Percentiles rank a stretch among this genome's conserved stretches.
Conservation (phyloP, 2,113 vertebrate genomes). For the Cochlearius cochlearius region DNA sequence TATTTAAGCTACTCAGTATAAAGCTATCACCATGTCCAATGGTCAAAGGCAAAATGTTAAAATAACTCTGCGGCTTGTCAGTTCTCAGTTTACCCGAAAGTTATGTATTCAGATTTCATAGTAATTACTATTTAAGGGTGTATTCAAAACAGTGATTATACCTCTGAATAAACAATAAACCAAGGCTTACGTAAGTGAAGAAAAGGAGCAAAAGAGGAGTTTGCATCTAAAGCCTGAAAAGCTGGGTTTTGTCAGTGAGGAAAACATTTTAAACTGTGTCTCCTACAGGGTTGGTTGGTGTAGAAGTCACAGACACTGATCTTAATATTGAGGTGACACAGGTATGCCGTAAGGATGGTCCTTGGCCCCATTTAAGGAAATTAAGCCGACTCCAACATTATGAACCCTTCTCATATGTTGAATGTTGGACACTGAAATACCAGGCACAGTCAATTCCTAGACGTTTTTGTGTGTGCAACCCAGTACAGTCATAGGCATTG, state of each 20-base stretch:
- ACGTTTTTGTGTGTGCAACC: not conserved
- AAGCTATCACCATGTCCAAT: not conserved
- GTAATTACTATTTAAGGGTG: not conserved
- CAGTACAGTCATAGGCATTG: not conserved
- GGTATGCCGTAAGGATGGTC: not conserved
- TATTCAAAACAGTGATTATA: not conserved
- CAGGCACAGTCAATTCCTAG: not conserved
- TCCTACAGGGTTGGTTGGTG: not conserved
- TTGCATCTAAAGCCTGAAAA: not conserved
- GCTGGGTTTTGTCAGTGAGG: not conserved
- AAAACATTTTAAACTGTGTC: not conserved
- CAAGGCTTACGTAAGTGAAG: not conserved
- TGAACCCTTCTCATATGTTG: not conserved
- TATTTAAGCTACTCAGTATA: not conserved
- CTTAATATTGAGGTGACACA: not conserved
- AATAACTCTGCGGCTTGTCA: not conserved
- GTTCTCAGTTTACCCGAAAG: not conserved
- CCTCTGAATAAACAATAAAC: not conserved
- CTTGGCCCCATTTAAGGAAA: not conserved
- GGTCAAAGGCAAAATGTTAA: not conserved
- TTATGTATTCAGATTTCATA: not conserved
- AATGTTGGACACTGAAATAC: not conserved
- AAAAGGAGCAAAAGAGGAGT: not conserved
- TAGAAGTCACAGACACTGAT: not conserved
- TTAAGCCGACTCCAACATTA: not conserved